These are phyloP conservation scores for Sphaerophoria taeniata DNA, from an alignment of 2,888 invertebrate species.

Conservation along the genomic window DNA sequence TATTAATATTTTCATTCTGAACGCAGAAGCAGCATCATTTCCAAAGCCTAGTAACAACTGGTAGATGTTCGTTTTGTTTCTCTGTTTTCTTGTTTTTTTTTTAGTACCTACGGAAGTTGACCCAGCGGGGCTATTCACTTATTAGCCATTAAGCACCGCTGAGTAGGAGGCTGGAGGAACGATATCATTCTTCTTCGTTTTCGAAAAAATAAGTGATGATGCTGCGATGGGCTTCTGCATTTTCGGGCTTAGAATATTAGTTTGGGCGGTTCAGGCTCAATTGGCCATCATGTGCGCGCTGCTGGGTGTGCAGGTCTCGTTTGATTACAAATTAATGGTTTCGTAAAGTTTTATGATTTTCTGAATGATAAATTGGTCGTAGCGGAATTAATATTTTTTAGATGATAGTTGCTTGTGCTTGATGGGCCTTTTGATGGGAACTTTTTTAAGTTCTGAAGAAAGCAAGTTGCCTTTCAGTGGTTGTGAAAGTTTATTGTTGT, in stretches of 20 bases:
- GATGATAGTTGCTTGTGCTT: conserved; percentile 49
- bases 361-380: conserved; percentile 58
- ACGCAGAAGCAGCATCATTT: conserved; percentile 33
- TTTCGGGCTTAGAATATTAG: conserved; percentile 1
- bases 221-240: conserved; percentile 46
- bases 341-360: conserved; percentile 56
- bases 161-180: conserved; percentile 55
- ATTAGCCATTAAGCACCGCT: conserved; percentile 64
- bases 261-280: conserved; percentile 44
- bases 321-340: conserved; percentile 74
- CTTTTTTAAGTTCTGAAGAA: background rate
- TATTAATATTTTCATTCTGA: conserved; percentile 33
- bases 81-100: conserved; percentile 2
- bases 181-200: conserved; percentile 47
- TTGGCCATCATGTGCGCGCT: conserved; percentile 13
- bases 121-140: conserved; percentile 70
- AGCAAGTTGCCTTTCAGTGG: no score
- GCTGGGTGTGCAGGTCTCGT: conserved; percentile 46
- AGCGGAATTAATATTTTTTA: conserved; percentile 48
- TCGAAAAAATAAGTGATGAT: conserved; percentile 42
- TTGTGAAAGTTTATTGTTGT: no score
- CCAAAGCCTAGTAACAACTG: background rate
- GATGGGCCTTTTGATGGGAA: background rate
- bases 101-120: conserved; percentile 58
- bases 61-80: background rate